Base-by-base conservation (phyloP, 1,140 invertebrate species). In the Heliconius nattereri region DNA sequence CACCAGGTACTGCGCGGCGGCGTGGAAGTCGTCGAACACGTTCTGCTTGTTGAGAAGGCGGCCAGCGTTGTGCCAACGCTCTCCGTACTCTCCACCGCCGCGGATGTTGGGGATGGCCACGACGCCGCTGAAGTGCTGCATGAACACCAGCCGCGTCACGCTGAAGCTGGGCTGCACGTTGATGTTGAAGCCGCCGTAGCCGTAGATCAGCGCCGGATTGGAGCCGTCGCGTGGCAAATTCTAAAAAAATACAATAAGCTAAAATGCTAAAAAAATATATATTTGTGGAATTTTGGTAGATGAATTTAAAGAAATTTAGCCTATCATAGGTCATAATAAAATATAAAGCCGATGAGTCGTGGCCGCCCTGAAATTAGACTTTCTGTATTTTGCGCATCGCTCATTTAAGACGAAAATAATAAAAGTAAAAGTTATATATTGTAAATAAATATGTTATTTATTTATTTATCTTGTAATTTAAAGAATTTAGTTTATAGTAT, bases 131-230 rank as follows among this genome's bases (percentile, higher is more conserved):
- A 99, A 97, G 91, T 98, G 96, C 85, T 99, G 97, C 87, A 99
- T 97, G 91, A 99, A 99, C 79, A 99, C 96, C 40, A 99, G 93
- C 79, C 98, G 95, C 7, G 96, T 96, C 9, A 98, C 96, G 84
- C 97, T 97, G 94, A 98, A 98, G 23, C 96, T 96, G 9, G 99
- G 99, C 87, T 97, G 97, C 79, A 99, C 95, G 86, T 97, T 98
- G 78, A 99, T 97, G 95, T 99, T 99, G 91, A 99, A 99, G 1
- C 99, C 99, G 66, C 99, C 99, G 94, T 99, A 99, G 26, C 98
- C 99, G 94, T 99, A 99, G 23, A 99, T 93, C 19, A 99, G 94
- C 79, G 96, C 97, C 35, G 97, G 98, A 91, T 96, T 97, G 66
- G 95, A 95, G 40, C 97, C 97, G 94, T 98, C 96, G 78, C 95